These are phyloP conservation scores for Apodemia duryi DNA, from an alignment of 2,888 invertebrate species.

Conservation along the genomic window DNA sequence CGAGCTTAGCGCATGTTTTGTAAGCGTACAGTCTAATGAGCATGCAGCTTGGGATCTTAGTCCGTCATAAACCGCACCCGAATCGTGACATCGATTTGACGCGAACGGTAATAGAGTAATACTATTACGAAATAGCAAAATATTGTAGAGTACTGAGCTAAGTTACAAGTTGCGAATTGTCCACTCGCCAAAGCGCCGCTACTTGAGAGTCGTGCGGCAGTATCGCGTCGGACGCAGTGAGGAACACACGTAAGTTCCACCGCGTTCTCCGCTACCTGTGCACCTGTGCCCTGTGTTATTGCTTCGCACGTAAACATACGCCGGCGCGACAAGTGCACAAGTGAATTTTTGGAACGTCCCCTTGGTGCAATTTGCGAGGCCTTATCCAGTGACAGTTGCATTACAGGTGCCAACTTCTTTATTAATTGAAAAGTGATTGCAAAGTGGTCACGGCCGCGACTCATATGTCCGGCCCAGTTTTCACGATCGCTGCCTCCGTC, in stretches of 20 bases:
- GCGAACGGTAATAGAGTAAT: constrained; percentile 66
- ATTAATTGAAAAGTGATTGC: constrained; percentile 79
- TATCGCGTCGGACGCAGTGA: constrained; percentile 43
- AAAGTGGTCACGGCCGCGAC: constrained; percentile 75
- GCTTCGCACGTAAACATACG: constrained; percentile 62
- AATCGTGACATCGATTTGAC: constrained; percentile 71
- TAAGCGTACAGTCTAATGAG: constrained; percentile 14
- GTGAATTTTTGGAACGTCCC: constrained; percentile 47
- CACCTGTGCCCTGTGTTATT: constrained; percentile 58
- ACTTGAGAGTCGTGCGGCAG: constrained; percentile 36
- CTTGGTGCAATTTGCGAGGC: constrained; percentile 43
- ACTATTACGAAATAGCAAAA: constrained; percentile 75
- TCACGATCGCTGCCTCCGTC: constrained; percentile 51
- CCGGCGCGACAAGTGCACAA: constrained; percentile 47
- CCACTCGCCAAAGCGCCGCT: constrained; percentile 43
- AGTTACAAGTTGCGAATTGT: constrained; percentile 69
- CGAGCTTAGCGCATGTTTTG: constrained; percentile 11
- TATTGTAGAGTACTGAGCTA: constrained; percentile 60
- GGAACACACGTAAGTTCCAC: constrained; percentile 36
- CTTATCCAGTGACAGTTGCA: constrained; percentile 61
- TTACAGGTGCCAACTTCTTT: constrained; percentile 73
- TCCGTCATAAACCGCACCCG: constrained; percentile 46
- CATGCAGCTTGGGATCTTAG: constrained; percentile 10
- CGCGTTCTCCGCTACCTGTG: constrained; percentile 45
- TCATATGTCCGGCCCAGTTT: constrained; percentile 78